Percentiles rank a stretch among this genome's conserved stretches.
These are phyloP conservation scores for Panulirus ornatus DNA, from an alignment of 1,140 invertebrate species.

Conservation along the genomic window DNA sequence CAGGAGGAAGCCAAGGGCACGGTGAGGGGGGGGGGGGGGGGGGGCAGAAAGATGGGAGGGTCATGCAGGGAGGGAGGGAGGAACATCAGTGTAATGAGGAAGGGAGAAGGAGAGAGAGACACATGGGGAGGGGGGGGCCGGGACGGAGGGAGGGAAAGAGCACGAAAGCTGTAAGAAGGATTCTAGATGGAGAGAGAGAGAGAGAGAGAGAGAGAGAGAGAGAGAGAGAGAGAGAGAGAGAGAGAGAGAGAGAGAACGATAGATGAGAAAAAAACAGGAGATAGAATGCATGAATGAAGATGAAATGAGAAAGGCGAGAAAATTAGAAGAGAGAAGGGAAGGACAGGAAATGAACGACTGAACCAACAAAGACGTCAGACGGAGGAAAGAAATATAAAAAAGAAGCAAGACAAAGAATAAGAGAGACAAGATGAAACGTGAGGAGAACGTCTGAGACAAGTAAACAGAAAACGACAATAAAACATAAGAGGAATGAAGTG, in stretches of 20 bases:
- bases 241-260: background rate
- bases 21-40: background rate
- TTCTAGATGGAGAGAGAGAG: background rate
- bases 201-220: background rate
- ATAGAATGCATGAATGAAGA: too few relatives aligned
- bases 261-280: background rate
- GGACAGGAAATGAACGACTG: background rate
- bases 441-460: background rate
- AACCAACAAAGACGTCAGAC: too few relatives aligned
- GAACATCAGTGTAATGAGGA: background rate
- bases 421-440: background rate
- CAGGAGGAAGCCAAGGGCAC: background rate
- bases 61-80: background rate
- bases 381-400: background rate
- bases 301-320: background rate
- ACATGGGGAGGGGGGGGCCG: conserved; percentile 4
- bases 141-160: background rate
- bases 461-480: too few relatives aligned
- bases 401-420: background rate
- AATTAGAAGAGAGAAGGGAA: background rate
- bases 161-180: background rate
- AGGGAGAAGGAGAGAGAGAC: conserved; percentile 1
- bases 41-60: background rate
- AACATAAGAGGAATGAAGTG: too few relatives aligned
- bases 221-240: background rate